Conservation (phyloP, 2,113 vertebrate species). For the Oenanthe melanoleuca region DNA sequence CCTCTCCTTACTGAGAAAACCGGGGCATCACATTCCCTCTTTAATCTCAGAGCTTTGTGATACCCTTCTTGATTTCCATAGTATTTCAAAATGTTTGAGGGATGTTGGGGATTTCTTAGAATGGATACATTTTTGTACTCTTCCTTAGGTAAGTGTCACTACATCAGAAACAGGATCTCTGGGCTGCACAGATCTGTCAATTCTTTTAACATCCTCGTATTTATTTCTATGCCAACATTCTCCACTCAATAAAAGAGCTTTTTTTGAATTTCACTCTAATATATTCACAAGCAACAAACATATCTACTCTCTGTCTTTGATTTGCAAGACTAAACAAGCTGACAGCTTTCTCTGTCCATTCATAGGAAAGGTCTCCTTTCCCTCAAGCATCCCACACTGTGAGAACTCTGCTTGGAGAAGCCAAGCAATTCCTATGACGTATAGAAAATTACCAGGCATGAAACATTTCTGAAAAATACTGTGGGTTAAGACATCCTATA, state of each 20-base stretch:
- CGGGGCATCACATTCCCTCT: background rate
- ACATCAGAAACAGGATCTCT: background rate
- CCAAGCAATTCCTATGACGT: background rate
- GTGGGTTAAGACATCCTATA: background rate
- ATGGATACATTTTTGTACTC: background rate
- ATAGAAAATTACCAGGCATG: background rate
- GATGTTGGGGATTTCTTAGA: background rate
- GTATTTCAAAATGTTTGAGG: background rate
- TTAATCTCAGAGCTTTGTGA: background rate
- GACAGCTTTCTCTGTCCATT: background rate
- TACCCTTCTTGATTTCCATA: background rate
- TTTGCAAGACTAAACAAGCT: background rate
- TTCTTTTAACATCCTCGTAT: background rate
- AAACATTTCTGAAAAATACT: background rate
- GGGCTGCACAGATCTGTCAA: background rate
- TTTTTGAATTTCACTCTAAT: background rate
- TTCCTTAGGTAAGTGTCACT: background rate
- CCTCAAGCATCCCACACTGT: background rate
- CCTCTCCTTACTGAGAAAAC: background rate
- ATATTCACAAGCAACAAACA: background rate
- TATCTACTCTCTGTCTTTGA: background rate
- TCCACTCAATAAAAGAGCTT: background rate
- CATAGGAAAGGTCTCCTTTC: background rate
- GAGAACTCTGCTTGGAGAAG: background rate
- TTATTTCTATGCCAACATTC: constrained; percentile 7